These are phyloP conservation scores for Vespertilio murinus DNA, from an alignment of 2,797 vertebrate genomes.

Conservation along the genomic window DNA sequence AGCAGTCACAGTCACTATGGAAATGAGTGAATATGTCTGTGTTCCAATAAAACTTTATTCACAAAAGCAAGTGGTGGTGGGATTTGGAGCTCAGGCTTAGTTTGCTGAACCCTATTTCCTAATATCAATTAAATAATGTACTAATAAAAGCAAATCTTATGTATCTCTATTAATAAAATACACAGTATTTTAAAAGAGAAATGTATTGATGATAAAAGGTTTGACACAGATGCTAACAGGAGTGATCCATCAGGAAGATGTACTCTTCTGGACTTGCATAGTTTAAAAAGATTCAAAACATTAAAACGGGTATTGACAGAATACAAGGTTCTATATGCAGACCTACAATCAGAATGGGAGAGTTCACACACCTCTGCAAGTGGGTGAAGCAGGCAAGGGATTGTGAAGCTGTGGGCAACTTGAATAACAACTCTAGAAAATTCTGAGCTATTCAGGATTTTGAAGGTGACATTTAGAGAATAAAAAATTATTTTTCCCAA, in stretches of 20 bases:
- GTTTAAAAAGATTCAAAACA: background rate
- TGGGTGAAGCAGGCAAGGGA: background rate
- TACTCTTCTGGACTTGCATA: background rate
- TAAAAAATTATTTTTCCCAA: constrained; percentile 12
- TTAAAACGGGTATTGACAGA: background rate
- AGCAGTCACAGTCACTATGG: background rate
- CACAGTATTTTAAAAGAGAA: constrained; percentile 2
- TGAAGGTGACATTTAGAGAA: background rate
- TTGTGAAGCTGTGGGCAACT: background rate
- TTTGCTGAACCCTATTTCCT: background rate
- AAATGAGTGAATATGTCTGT: background rate
- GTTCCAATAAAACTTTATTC: background rate
- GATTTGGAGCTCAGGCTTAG: background rate
- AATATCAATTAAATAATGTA: background rate
- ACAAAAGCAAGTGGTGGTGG: background rate
- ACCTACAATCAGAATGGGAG: background rate
- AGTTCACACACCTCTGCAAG: background rate
- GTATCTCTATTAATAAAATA: background rate
- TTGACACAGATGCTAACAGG: background rate
- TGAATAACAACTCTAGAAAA: background rate
- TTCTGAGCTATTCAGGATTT: background rate
- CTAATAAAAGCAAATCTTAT: background rate
- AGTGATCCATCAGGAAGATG: background rate
- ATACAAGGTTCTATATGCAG: background rate
- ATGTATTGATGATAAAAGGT: background rate